These are phyloP conservation scores for Ranitomeya imitator DNA, from an alignment of 2,113 vertebrate genomes.

Conservation along the genomic window DNA sequence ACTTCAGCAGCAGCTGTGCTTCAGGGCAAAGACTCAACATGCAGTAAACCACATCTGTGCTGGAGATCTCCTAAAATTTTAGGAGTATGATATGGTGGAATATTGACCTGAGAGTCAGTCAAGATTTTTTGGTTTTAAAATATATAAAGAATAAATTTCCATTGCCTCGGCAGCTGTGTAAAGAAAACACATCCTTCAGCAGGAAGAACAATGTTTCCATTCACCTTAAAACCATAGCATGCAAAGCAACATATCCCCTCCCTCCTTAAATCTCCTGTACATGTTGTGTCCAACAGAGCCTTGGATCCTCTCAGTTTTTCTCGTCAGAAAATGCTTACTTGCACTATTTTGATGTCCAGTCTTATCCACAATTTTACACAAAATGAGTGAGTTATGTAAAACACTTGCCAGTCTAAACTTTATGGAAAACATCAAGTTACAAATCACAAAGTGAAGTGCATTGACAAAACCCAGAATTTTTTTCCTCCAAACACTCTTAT, in stretches of 20 bases:
- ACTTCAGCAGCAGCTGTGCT: no score
- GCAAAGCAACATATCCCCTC: not conserved
- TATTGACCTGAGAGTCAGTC: not conserved
- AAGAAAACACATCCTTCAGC: conserved; percentile 8
- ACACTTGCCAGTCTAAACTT: not conserved
- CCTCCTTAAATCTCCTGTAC: not conserved
- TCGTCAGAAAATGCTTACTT: not conserved
- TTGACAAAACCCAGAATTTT: not conserved
- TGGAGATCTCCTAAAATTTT: not conserved
- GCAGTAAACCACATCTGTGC: not conserved
- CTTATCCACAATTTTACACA: not conserved
- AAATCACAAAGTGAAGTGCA: not conserved
- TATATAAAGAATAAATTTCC: not conserved
- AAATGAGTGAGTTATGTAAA: not conserved
- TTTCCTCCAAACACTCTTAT: not conserved
- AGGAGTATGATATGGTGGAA: not conserved
- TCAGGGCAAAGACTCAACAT: not conserved
- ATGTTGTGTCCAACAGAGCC: not conserved
- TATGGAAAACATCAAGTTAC: not conserved
- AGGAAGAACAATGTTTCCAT: not conserved
- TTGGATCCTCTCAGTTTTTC: not conserved
- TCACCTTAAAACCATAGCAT: not conserved
- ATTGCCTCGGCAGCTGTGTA: conserved; percentile 4
- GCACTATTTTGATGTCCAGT: not conserved
- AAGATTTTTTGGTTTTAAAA: not conserved